Percentiles rank a stretch among this genome's conserved stretches.
These are phyloP conservation scores for Empis stercorea DNA, from an alignment of 2,888 invertebrate genomes.

Conservation along the genomic window DNA sequence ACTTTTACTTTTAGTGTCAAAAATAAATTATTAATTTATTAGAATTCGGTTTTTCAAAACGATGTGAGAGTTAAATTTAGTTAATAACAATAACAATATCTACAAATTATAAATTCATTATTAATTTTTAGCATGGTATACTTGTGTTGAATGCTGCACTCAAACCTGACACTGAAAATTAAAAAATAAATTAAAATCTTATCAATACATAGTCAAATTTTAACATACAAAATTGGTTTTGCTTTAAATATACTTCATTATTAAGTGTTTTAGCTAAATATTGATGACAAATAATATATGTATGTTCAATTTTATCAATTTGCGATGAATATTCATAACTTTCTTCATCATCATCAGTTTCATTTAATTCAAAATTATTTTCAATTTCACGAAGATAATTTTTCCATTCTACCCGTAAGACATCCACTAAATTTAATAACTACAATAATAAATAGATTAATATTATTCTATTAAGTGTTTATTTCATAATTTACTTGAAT, in stretches of 20 bases:
- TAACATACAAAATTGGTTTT: conserved; percentile 23
- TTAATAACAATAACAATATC: no score
- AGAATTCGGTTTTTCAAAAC: no score
- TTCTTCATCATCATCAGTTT: conserved; percentile 12
- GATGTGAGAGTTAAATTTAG: no score
- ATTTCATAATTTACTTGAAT: conserved; percentile 24
- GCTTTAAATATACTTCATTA: conserved; percentile 24
- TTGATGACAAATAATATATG: conserved; percentile 32
- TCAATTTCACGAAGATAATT: conserved; percentile 22
- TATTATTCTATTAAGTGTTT: no score
- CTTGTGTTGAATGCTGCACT: conserved; percentile 27
- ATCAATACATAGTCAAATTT: not conserved
- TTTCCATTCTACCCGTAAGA: conserved; percentile 30
- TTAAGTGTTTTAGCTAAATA: conserved; percentile 27
- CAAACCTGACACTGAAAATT: conserved; percentile 25
- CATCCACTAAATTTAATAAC: conserved; percentile 27
- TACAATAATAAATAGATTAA: conserved; percentile 9
- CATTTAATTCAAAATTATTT: conserved; percentile 11
- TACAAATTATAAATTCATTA: no score
- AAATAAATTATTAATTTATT: no score
- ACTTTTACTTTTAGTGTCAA: no score
- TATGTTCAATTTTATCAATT: conserved; percentile 28
- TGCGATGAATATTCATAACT: conserved; percentile 23
- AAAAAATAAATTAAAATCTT: not conserved
- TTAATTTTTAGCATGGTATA: conserved; percentile 21